Base-by-base conservation (phyloP, 1,140 invertebrate genomes). In the Cherax destructor region DNA sequence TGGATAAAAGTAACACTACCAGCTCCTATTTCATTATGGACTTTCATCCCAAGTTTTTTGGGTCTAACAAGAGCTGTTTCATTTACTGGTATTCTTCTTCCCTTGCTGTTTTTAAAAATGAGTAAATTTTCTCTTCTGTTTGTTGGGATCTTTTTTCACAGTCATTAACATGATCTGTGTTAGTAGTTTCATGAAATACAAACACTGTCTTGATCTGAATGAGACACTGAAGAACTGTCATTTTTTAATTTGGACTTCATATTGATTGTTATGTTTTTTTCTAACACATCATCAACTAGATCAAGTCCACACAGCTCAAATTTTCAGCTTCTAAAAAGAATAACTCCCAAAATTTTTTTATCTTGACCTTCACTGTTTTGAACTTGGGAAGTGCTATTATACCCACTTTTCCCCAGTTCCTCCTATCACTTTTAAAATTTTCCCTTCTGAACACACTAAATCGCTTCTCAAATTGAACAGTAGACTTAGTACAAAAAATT, bases 101-200 rank as follows among this genome's bases (percentile, higher is more conserved):
- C 83, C 47, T 21, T 74, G 83, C 83, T 49, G 72, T n/a, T 85
- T 5, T 83, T 52, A 41, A 81, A 81, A 56, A 50, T 49, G 52
- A 18, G 10, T 30, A 30, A 56, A 83, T 13, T 83, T 83, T 56
- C 16, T 30, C 49, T 74, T 30, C 30, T 30, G 24, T 10, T n/a
- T 74, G 69, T 7, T 74, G 16, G 30, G 3, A 5, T 3, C 9
- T 24, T 5, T 74, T 7, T 4, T 7, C 69, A 74, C 0, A 10
- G 69, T 11, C 30, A 24, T n/a, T 30, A 30, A 6, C 30, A 24
- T 74, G n/a, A 74, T 5, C 18, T 65, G 18, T 5, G 61, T 65
- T 65, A 16, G 21, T 65, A 21, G 13, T 5, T 65, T 65, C 21
- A 65, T 65, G 16, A 21, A 18, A 65, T 65, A 65, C 61, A 65